phyloP scores from a whole-genome alignment of 2,113 vertebrate species.

The Myiozetetes cayanensis region DNA sequence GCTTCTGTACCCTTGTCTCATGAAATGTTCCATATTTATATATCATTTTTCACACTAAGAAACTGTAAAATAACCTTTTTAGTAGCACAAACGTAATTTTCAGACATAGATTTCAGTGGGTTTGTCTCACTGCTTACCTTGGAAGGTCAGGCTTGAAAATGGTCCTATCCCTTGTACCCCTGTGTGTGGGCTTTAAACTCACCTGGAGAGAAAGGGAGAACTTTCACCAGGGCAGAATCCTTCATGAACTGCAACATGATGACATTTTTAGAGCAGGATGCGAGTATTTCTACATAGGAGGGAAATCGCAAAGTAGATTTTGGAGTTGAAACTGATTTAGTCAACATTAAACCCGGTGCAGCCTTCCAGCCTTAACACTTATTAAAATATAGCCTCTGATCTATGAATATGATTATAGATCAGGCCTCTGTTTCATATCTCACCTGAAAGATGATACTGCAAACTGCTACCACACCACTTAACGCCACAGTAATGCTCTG shows the following conservation, averaged over 20 bases:
- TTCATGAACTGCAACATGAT: background rate
- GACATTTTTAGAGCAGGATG: background rate
- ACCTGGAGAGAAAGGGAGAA: background rate
- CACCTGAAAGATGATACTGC: background rate
- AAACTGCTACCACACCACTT: slow-evolving; percentile 8
- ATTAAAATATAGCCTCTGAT: background rate
- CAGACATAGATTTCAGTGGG: background rate
- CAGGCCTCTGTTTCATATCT: slow-evolving; percentile 31
- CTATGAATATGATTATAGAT: background rate
- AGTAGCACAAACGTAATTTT: background rate
- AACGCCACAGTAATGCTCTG: background rate
- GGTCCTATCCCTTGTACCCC: background rate
- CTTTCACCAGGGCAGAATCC: background rate
- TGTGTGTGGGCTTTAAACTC: background rate
- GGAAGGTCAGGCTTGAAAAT: background rate
- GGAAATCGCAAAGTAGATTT: background rate
- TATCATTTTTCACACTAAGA: background rate
- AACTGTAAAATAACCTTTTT: background rate
- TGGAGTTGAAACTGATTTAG: background rate
- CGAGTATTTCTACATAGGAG: background rate
- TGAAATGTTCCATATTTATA: background rate
- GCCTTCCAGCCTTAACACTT: background rate
- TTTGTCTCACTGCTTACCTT: background rate
- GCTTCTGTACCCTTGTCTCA: background rate
- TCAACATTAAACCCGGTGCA: background rate